These are phyloP conservation scores for Axinella damicornis DNA, from an alignment of 37 sponge, comb jelly and placozoan species.

Conservation along the genomic window DNA sequence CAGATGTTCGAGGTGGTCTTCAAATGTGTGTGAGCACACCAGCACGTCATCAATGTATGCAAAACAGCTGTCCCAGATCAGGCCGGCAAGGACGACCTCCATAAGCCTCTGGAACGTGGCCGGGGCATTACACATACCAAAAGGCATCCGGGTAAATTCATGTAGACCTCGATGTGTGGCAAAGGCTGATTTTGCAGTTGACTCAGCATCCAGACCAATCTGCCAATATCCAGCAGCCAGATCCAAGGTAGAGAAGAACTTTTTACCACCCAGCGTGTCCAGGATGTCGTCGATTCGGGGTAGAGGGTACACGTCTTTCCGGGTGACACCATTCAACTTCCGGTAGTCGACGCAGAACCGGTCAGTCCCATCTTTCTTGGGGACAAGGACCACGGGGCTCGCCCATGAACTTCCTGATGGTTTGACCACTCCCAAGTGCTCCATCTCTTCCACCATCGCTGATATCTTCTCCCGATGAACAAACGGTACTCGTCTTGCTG, in stretches of 20 bases:
- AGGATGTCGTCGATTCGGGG: constrained; percentile 35
- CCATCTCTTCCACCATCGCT: too few species aligned
- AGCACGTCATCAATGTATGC: neutral
- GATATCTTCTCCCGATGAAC: too few species aligned
- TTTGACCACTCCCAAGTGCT: too few species aligned
- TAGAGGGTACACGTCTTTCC: constrained; percentile 47
- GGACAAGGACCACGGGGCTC: constrained; percentile 64
- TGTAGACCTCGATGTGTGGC: constrained; percentile 28
- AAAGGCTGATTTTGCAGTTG: constrained; percentile 50
- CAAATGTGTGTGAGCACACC: constrained; percentile 15
- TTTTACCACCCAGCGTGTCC: too few species aligned
- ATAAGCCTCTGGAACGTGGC: constrained; percentile 23
- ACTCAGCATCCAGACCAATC: constrained; percentile 16
- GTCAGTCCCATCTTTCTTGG: constrained; percentile 55
- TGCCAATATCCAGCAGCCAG: constrained; percentile 81
- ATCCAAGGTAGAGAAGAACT: too few species aligned
- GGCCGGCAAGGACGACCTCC: neutral
- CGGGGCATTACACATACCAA: too few species aligned
- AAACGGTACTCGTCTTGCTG: too few species aligned
- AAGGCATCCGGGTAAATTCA: constrained; percentile 48
- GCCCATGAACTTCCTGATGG: constrained; percentile 73
- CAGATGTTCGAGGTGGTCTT: constrained; percentile 44
- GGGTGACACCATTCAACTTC: constrained; percentile 50
- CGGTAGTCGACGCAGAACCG: constrained; percentile 78
- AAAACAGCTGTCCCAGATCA: neutral